Conservation (phyloP, 2,797 vertebrate genomes). For the Antrozous pallidus region DNA sequence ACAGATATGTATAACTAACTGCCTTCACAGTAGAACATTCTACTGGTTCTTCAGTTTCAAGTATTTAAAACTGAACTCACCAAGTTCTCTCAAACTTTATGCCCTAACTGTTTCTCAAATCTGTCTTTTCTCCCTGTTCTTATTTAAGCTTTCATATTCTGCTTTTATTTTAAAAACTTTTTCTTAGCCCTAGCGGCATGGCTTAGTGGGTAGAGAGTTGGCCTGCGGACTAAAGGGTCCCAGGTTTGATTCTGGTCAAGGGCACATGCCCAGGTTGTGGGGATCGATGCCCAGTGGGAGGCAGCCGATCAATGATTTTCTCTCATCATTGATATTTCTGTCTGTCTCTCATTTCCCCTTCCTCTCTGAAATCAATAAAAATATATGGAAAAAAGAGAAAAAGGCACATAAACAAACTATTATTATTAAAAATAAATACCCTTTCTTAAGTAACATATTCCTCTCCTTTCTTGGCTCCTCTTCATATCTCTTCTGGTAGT, state of each 20-base stretch:
- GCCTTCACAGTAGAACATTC: not conserved
- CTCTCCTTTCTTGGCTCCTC: not conserved
- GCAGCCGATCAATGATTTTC: no score
- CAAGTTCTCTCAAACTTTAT: not conserved
- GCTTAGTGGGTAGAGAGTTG: no score
- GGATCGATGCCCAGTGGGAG: no score
- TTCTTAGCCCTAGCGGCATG: not conserved
- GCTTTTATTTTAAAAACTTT: slow-evolving; percentile 24
- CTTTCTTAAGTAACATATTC: not conserved
- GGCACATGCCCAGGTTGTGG: no score
- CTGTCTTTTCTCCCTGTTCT: not conserved
- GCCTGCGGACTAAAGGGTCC: no score
- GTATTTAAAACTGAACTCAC: not conserved
- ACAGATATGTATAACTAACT: not conserved
- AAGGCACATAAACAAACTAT: no score
- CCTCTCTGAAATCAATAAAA: no score
- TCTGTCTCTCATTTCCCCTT: no score
- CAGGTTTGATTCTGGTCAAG: no score
- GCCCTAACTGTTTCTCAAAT: slow-evolving; percentile 24
- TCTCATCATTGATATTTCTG: no score
- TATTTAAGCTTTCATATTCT: not conserved
- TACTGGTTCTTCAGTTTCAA: not conserved
- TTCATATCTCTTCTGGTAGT: not conserved
- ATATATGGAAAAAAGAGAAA: no score
- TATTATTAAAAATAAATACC: not conserved